These are phyloP conservation scores for Adelges cooleyi DNA, from an alignment of 1,140 invertebrate genomes.

Conservation along the genomic window DNA sequence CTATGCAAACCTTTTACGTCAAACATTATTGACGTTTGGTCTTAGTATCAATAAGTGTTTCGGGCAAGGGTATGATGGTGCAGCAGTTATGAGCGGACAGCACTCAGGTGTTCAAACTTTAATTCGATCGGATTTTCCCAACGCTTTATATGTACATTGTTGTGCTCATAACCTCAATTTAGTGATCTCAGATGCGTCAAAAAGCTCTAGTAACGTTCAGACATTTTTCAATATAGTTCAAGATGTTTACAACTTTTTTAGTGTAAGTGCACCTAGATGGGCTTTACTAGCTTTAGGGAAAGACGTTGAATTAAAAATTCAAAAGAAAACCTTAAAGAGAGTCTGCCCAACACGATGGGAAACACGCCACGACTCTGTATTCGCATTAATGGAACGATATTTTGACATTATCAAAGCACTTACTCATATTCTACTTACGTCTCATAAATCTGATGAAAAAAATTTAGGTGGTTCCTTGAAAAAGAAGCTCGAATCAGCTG, in stretches of 20 bases:
- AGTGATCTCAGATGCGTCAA: neutral
- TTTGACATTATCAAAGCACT: too few species aligned
- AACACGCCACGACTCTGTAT: neutral
- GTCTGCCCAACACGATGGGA: neutral
- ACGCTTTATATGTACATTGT: neutral
- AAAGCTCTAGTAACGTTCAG: neutral
- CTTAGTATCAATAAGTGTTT: neutral
- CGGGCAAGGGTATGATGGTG: neutral
- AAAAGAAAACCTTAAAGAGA: neutral
- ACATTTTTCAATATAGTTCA: neutral
- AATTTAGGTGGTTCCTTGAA: neutral
- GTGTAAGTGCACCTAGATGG: neutral
- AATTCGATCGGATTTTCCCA: neutral
- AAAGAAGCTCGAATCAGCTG: neutral
- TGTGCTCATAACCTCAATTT: neutral
- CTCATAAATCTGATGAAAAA: neutral
- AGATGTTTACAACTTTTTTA: slow-evolving; percentile 1
- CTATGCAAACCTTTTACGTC: too few species aligned
- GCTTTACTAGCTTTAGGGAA: neutral
- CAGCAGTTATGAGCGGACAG: too few species aligned
- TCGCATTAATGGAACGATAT: too few species aligned
- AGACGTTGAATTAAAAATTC: neutral
- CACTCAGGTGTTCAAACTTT: neutral
- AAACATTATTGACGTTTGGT: too few species aligned
- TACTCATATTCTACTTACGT: too few species aligned